Evolutionary conservation across 2,888 invertebrate species (phyloP).

Genomic region (Antheraea yamamai): DNA sequence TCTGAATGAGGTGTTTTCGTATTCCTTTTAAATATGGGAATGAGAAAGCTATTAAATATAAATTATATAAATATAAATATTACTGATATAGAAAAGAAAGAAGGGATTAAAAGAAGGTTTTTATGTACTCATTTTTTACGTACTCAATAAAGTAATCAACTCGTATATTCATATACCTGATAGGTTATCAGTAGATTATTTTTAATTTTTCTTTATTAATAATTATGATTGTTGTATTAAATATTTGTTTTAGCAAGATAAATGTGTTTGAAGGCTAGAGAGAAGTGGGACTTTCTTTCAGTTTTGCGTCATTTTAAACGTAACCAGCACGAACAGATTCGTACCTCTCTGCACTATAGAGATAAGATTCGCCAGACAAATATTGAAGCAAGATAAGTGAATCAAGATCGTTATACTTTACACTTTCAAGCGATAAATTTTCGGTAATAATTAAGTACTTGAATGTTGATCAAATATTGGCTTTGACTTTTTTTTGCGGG

Average conservation of each 20-base stretch:
- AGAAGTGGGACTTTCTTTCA: slow-evolving; percentile 39
- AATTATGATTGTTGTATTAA: not conserved
- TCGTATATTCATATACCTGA: too few relatives aligned
- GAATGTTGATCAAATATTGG: slow-evolving; percentile 48
- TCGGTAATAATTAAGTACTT: slow-evolving; percentile 55
- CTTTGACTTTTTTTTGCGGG: slow-evolving; percentile 31
- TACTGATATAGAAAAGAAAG: too few relatives aligned
- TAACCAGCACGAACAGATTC: slow-evolving; percentile 62
- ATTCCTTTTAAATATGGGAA: too few relatives aligned
- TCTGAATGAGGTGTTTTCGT: too few relatives aligned
- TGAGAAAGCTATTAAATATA: too few relatives aligned
- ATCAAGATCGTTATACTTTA: slow-evolving; percentile 76
- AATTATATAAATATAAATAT: too few relatives aligned
- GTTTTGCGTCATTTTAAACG: slow-evolving; percentile 60
- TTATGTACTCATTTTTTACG: too few relatives aligned
- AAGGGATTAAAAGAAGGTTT: too few relatives aligned
- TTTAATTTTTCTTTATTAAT: too few relatives aligned
- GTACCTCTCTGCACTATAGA: slow-evolving; percentile 57
- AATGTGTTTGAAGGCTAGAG: slow-evolving; percentile 17
- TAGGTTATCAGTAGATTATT: too few relatives aligned
- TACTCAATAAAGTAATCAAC: too few relatives aligned
- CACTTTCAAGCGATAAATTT: slow-evolving; percentile 66
- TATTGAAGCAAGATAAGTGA: slow-evolving; percentile 66
- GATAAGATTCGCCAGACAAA: slow-evolving; percentile 66
- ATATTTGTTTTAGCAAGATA: not conserved